These are phyloP conservation scores for Metellina segmentata DNA, from an alignment of 2,888 invertebrate genomes.

Conservation along the genomic window DNA sequence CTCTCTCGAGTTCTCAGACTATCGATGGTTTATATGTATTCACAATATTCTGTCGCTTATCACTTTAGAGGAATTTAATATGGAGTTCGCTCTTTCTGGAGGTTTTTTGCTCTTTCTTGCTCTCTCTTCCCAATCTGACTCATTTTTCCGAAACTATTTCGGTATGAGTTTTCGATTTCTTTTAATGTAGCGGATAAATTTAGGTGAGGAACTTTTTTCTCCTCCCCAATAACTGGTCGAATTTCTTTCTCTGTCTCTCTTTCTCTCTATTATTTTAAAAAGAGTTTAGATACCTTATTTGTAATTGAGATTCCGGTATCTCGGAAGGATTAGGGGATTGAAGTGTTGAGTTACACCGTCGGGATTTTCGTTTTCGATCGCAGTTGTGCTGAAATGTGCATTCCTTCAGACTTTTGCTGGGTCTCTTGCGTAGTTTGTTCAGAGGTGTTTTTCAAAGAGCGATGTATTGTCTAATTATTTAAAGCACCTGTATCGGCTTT, in stretches of 20 bases:
- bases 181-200: background rate
- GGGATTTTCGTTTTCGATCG: no score
- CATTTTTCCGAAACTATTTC: background rate
- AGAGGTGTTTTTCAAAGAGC: background rate
- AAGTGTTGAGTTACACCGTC: no score
- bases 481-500: no score
- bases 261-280: background rate
- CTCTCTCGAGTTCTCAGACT: slow-evolving; percentile 24
- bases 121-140: background rate
- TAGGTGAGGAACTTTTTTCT: background rate
- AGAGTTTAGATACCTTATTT: background rate
- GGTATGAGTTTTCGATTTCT: background rate
- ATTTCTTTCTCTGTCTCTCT: background rate
- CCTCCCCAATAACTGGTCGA: background rate
- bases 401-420: background rate
- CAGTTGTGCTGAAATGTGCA: background rate
- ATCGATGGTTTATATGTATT: slow-evolving; percentile 30
- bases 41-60: slow-evolving; percentile 46
- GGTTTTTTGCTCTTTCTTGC: background rate
- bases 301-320: background rate
- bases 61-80: slow-evolving; percentile 54
- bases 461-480: background rate
- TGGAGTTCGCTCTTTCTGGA: slow-evolving; percentile 11
- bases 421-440: background rate
- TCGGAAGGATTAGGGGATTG: no score